These are phyloP conservation scores for Pseudomyrmex concolor DNA, from an alignment of 1,140 invertebrate genomes.

Conservation along the genomic window DNA sequence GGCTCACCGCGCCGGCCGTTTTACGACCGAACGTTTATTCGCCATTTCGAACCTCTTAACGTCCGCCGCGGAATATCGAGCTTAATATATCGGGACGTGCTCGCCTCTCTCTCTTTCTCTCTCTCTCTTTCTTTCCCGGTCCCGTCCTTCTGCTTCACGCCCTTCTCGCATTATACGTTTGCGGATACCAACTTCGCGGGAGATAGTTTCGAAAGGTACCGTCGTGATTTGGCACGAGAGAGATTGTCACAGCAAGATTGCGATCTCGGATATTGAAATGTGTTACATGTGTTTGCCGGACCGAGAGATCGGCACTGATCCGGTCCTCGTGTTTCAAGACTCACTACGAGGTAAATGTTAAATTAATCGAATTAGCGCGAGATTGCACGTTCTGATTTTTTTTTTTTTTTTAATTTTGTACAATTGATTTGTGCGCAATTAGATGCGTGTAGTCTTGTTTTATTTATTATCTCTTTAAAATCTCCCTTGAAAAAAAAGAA, in stretches of 20 bases:
- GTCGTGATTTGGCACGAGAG: constrained; percentile 20
- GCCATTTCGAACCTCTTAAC: constrained; percentile 79
- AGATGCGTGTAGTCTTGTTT: too few species aligned
- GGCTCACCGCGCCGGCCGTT: constrained; percentile 74
- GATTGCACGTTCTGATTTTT: too few species aligned
- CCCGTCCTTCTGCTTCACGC: constrained; percentile 5
- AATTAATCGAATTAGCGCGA: too few species aligned
- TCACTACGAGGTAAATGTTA: too few species aligned
- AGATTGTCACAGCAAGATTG: background rate
- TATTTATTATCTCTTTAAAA: too few species aligned
- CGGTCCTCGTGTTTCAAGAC: background rate
- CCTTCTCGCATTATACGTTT: constrained; percentile 36
- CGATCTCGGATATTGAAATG: constrained; percentile 21
- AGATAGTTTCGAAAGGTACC: constrained; percentile 13
- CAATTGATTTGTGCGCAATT: too few species aligned
- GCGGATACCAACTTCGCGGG: background rate
- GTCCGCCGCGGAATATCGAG: constrained; percentile 72
- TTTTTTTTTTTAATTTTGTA: too few species aligned
- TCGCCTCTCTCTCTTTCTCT: background rate
- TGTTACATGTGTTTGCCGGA: background rate
- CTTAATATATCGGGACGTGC: constrained; percentile 74
- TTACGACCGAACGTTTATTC: constrained; percentile 82
- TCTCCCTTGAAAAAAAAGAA: background rate
- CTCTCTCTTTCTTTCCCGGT: background rate
- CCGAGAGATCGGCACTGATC: background rate